A percentile compares a stretch with the other conserved stretches of the same genome.
Evolutionary conservation across 2,113 vertebrate species (phyloP).

Genomic region (Eupsittula cactorum): DNA sequence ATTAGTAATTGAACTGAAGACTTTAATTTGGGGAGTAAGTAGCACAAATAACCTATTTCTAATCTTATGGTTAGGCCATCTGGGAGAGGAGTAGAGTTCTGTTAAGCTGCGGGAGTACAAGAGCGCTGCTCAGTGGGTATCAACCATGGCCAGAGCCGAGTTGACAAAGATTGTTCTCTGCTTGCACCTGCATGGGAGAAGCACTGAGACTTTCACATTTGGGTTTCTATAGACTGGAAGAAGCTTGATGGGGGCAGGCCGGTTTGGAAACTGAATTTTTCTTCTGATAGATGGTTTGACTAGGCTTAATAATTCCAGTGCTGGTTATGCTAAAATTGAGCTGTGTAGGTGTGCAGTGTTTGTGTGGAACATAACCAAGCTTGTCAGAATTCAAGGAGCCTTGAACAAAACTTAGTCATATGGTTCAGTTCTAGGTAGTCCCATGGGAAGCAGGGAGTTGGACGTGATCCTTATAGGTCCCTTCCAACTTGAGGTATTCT

Average conservation of each 20-base stretch:
- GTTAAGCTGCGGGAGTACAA: background rate
- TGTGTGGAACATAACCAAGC: background rate
- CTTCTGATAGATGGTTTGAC: background rate
- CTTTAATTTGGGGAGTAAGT: background rate
- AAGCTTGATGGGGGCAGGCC: background rate
- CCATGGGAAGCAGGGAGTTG: background rate
- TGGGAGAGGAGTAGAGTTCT: background rate
- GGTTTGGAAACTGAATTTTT: background rate
- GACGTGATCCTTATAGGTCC: background rate
- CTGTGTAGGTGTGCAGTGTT: background rate
- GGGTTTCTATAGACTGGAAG: background rate
- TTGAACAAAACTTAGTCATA: background rate
- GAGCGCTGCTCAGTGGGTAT: background rate
- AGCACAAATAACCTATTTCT: background rate
- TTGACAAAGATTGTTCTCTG: background rate
- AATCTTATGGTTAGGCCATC: background rate
- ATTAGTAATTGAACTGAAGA: background rate
- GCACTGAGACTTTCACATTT: background rate
- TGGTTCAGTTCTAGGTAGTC: background rate
- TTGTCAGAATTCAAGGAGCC: background rate
- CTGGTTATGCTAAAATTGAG: background rate
- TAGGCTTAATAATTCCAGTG: background rate
- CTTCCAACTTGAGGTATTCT: background rate
- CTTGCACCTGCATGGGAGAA: background rate
- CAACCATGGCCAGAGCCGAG: background rate